phyloP scores from a whole-genome alignment of 2,113 vertebrate genomes.

The Notothenia rossii region DNA sequence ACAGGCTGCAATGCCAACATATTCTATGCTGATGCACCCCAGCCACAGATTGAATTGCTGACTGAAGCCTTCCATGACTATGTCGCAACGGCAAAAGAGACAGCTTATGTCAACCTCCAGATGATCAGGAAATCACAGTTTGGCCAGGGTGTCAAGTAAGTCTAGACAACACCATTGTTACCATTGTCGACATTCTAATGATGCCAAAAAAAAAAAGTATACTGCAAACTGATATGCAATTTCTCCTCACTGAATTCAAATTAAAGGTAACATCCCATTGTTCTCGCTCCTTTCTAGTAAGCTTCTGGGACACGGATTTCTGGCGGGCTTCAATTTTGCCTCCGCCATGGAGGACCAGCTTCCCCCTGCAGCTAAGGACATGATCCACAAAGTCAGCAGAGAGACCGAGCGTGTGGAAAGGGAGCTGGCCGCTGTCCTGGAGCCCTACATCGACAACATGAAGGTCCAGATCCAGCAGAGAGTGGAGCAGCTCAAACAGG shows the following conservation, averaged over 20 bases:
- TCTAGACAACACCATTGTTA: not conserved
- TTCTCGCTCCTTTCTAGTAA: slow-evolving; percentile 40
- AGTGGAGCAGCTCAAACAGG: too few species aligned
- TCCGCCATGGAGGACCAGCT: too few species aligned
- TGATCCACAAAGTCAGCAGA: slow-evolving; percentile 66
- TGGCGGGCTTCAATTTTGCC: too few species aligned
- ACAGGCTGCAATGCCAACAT: slow-evolving; percentile 84
- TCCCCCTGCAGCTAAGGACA: slow-evolving; percentile 62
- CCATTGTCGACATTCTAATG: not conserved
- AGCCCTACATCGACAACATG: slow-evolving; percentile 83
- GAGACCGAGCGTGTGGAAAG: slow-evolving; percentile 74
- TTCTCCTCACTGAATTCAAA: not conserved
- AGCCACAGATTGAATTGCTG: slow-evolving; percentile 82
- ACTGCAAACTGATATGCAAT: not conserved
- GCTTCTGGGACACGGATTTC: too few species aligned
- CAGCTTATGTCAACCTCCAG: slow-evolving; percentile 81
- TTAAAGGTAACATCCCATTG: not conserved
- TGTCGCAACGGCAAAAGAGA: slow-evolving; percentile 79
- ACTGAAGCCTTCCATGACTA: slow-evolving; percentile 85
- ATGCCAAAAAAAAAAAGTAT: too few species aligned
- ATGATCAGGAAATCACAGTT: slow-evolving; percentile 80
- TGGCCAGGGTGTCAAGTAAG: slow-evolving; percentile 82
- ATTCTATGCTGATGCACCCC: slow-evolving; percentile 82
- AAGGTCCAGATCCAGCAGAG: slow-evolving; percentile 77
- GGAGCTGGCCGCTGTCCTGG: slow-evolving; percentile 74